A percentile compares a stretch with the other conserved stretches of the same genome.
Conservation (phyloP, 2,888 invertebrate species). For the Charanyca ferruginea region DNA sequence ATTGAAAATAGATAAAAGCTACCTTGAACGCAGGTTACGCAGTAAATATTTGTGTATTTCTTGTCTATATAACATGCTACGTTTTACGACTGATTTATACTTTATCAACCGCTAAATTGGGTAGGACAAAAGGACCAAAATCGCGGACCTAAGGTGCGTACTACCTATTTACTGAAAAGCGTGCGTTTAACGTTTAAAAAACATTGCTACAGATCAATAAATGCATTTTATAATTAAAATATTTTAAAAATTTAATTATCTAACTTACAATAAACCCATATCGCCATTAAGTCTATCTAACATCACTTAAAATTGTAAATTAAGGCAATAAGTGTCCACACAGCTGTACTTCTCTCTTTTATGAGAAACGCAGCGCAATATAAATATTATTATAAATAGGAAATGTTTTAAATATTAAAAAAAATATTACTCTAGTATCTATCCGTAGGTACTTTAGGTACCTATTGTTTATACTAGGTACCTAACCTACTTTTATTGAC, state of each 20-base stretch:
- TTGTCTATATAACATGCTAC: too few relatives aligned
- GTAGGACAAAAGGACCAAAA: slow-evolving; percentile 2
- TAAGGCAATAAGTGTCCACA: slow-evolving; percentile 34
- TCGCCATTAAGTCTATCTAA: slow-evolving; percentile 26
- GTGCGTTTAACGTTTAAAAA: slow-evolving; percentile 7
- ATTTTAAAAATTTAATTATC: slow-evolving; percentile 6
- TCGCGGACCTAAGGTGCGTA: background rate
- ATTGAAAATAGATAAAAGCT: background rate
- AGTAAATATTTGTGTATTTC: background rate
- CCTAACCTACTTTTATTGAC: too few relatives aligned
- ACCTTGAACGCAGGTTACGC: slow-evolving; percentile 23
- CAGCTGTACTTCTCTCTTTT: slow-evolving; percentile 4
- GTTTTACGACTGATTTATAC: too few relatives aligned
- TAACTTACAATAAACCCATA: slow-evolving; percentile 37
- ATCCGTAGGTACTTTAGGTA: too few relatives aligned
- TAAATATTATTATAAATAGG: background rate
- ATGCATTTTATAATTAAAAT: slow-evolving; percentile 38
- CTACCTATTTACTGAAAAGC: background rate
- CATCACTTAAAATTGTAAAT: slow-evolving; percentile 1
- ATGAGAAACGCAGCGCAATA: background rate
- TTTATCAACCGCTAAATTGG: background rate
- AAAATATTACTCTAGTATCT: too few relatives aligned
- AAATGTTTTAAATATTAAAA: too few relatives aligned
- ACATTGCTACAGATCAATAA: slow-evolving; percentile 35
- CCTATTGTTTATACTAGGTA: too few relatives aligned